Base-by-base conservation (phyloP, 2,797 vertebrate species). In the Chelon labrosus region DNA sequence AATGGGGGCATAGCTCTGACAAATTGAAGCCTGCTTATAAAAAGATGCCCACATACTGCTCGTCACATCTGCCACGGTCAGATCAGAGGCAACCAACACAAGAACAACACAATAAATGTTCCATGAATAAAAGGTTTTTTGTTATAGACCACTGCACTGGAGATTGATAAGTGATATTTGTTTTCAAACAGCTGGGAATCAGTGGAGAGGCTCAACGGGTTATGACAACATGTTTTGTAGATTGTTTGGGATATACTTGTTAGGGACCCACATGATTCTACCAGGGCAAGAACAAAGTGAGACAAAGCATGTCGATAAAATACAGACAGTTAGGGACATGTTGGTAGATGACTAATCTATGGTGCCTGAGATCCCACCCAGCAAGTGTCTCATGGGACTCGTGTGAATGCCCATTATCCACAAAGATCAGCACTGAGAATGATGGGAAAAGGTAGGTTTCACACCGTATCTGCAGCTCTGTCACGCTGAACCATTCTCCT, bases 231-330 rank as follows among this genome's bases (percentile, higher is more conserved):
- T 89, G 88, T 85, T 89, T 77, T 85, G 62, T 77, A 87, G 91
- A 92, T 92, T 87, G 82, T 80, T 79, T 73, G 78, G 72, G 83
- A 91, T 89, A 87, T 70, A 79, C 66, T 90, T 92, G 87, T 93
- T 88, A 79, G 73, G 75, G 72, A 25, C 88, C 89, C 86, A 73
- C 85, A 78, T 68, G 80, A 85, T 86, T 88, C 73, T 83, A 85
- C 69, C 84, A 65, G 78, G 80, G 73, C 75, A 84, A 89, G 83
- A 93, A 92, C 73, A 87, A 90, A 92, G 88, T 83, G 78, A 92
- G 89, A 93, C 87, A 93, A 91, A 93, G 90, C 90, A 85, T 84
- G 80, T 90, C 81, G 59, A 66, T 59, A 88, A 84, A 82, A 70
- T 54, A 75, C 52, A 63, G 65, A 69, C 65, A 78, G 89, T 92